Percentiles rank a stretch among this genome's conserved stretches.
Conservation (phyloP, 2,888 invertebrate genomes). For the Osedax fenrisi region DNA sequence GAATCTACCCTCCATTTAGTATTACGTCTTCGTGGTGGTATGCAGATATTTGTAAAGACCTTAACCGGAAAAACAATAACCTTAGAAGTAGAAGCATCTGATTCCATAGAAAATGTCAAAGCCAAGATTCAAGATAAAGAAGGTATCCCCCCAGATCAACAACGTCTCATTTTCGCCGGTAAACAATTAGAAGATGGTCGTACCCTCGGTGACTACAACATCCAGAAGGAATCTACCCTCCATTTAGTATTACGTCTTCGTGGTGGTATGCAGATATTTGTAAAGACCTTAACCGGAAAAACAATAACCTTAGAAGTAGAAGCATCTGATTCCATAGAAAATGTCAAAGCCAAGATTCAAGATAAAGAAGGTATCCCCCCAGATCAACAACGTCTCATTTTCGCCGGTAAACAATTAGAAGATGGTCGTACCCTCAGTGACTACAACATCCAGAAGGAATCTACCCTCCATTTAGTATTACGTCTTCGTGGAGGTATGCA, state of each 20-base stretch:
- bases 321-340: slow-evolving; percentile 84
- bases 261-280: slow-evolving; percentile 38
- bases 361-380: slow-evolving; percentile 53
- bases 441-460: slow-evolving; percentile 88
- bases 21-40: slow-evolving; percentile 63
- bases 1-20: slow-evolving; percentile 84
- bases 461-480: slow-evolving; percentile 58
- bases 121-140: slow-evolving; percentile 47
- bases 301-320: slow-evolving; percentile 54
- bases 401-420: slow-evolving; percentile 81
- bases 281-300: slow-evolving; percentile 37
- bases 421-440: slow-evolving; percentile 79
- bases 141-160: slow-evolving; percentile 63
- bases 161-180: slow-evolving; percentile 78
- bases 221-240: slow-evolving; percentile 86
- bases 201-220: slow-evolving; percentile 80
- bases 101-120: slow-evolving; percentile 91
- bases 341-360: slow-evolving; percentile 63
- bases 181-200: slow-evolving; percentile 83
- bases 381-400: slow-evolving; percentile 76
- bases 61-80: slow-evolving; percentile 51
- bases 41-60: slow-evolving; percentile 53
- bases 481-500: slow-evolving; percentile 47
- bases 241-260: slow-evolving; percentile 79
- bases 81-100: slow-evolving; percentile 63